phyloP scores from a whole-genome alignment of 2,113 vertebrate species.

The Pungitius pungitius region DNA sequence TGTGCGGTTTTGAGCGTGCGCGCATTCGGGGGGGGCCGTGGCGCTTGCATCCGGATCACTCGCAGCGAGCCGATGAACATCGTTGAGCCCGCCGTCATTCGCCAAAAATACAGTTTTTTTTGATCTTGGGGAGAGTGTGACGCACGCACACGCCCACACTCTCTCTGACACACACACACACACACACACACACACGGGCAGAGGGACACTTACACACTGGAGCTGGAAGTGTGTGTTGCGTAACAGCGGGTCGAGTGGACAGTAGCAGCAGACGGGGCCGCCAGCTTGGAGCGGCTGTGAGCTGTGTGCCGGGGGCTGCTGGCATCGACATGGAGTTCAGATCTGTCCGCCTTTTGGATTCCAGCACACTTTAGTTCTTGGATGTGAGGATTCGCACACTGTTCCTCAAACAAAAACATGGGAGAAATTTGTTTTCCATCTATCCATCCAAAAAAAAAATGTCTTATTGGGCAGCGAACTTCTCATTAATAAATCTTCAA shows the following conservation, averaged over 20 bases:
- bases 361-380: background rate
- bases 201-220: conserved; percentile 50
- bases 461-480: background rate
- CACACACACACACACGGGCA: background rate
- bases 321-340: conserved; percentile 10
- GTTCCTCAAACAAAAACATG: conserved; percentile 1
- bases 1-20: too few relatives aligned
- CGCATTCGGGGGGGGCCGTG: too few relatives aligned
- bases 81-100: conserved; percentile 18
- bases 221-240: conserved; percentile 72
- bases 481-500: too few relatives aligned
- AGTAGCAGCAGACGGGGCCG: conserved; percentile 58
- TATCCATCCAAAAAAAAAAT: background rate
- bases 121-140: conserved; percentile 41
- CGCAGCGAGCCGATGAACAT: conserved; percentile 20
- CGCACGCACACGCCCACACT: conserved; percentile 40
- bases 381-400: background rate
- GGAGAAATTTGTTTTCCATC: background rate
- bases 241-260: conserved; percentile 73
- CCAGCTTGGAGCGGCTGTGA: conserved; percentile 28
- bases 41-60: conserved; percentile 15
- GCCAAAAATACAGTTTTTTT: conserved; percentile 27
- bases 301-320: background rate
- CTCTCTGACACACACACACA: conserved; percentile 27
- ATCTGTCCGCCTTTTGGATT: conserved; percentile 18